phyloP scores from a whole-genome alignment of 2,113 vertebrate species.

The Ornithorhynchus anatinus region DNA sequence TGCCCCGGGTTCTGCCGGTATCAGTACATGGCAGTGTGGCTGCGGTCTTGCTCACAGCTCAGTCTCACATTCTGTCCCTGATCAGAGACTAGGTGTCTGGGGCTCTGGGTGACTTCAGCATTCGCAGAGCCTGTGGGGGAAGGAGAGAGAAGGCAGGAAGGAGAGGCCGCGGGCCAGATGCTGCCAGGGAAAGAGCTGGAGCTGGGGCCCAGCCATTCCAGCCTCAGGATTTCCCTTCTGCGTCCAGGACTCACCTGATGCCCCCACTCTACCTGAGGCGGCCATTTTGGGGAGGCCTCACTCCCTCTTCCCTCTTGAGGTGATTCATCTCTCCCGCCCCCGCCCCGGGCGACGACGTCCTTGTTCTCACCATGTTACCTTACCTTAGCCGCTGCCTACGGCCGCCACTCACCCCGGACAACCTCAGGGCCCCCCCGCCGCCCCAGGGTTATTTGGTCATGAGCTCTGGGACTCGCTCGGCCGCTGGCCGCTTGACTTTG shows the following conservation, averaged over 20 bases:
- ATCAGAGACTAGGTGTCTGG: neutral
- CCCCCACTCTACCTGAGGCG: no score
- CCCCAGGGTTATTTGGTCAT: no score
- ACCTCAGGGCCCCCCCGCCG: no score
- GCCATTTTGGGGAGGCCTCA: no score
- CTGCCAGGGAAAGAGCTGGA: accelerated
- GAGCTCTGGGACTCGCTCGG: no score
- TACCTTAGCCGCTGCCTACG: no score
- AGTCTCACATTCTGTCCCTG: constrained; percentile 3
- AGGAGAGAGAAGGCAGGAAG: neutral
- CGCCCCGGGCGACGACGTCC: no score
- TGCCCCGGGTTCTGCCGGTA: constrained; percentile 1
- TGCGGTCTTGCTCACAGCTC: neutral
- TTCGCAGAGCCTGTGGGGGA: neutral
- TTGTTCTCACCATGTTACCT: no score
- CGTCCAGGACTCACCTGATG: neutral
- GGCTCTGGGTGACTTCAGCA: neutral
- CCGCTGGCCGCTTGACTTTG: no score
- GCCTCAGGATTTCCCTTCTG: neutral
- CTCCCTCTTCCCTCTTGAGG: no score
- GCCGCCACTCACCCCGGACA: no score
- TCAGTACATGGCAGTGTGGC: neutral
- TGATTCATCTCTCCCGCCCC: no score
- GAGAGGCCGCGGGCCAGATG: neutral
- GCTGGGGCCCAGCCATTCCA: neutral